A percentile compares a stretch with the other conserved stretches of the same genome.
Evolutionary conservation across 1,140 invertebrate genomes (phyloP).

Genomic region (Dufourea novaeangliae): DNA sequence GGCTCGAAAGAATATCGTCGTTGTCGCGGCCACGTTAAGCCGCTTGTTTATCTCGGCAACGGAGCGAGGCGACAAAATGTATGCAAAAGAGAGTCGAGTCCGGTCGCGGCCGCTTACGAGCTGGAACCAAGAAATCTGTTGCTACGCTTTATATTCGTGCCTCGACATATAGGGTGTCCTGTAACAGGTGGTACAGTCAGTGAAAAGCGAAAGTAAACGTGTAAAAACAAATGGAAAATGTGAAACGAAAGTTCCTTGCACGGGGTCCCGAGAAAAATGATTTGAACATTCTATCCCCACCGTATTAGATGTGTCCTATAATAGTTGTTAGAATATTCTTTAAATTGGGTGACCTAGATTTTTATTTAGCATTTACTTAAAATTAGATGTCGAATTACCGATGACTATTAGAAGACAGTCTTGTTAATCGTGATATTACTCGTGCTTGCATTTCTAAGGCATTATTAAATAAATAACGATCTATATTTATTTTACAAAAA

Average conservation of each 20-base stretch:
- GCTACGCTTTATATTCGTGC: background rate
- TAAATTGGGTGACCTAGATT: too few relatives aligned
- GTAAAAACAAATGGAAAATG: background rate
- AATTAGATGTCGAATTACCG: too few relatives aligned
- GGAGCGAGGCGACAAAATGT: constrained; percentile 18
- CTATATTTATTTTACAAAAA: too few relatives aligned
- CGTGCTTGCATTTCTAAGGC: too few relatives aligned
- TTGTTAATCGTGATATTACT: too few relatives aligned
- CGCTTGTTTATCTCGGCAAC: constrained; percentile 24
- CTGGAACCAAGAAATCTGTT: constrained; percentile 8
- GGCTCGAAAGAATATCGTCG: constrained; percentile 24
- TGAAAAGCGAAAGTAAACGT: constrained; percentile 3
- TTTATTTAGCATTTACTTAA: too few relatives aligned
- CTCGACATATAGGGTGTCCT: background rate
- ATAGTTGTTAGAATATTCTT: too few relatives aligned
- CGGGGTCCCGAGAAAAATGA: background rate
- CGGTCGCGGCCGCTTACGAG: background rate
- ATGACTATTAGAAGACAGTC: too few relatives aligned
- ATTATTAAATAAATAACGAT: too few relatives aligned
- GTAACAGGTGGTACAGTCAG: constrained; percentile 4
- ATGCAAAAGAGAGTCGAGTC: constrained; percentile 10
- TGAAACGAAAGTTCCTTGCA: background rate
- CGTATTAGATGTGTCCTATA: too few relatives aligned
- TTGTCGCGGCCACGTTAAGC: constrained; percentile 30
- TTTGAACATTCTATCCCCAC: too few relatives aligned